phyloP scores from a whole-genome alignment of 2,113 vertebrate genomes.

The Cyanistes caeruleus region DNA sequence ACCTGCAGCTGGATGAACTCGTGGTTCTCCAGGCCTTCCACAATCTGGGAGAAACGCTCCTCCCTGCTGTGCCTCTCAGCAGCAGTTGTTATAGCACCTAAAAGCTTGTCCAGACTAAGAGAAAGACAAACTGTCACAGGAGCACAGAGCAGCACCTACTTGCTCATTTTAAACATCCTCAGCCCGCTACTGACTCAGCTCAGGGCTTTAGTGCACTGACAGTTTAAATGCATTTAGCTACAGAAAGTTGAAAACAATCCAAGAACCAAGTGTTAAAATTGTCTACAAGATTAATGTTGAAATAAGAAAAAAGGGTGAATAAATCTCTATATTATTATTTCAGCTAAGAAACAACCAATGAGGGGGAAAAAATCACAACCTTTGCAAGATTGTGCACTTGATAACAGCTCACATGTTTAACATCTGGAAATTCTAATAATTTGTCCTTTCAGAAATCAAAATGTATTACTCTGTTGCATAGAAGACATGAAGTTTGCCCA shows the following conservation, averaged over 20 bases:
- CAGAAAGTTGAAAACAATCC: not conserved
- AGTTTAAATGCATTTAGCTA: not conserved
- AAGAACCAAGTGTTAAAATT: not conserved
- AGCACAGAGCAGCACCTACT: not conserved
- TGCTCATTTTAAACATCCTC: not conserved
- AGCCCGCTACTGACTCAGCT: not conserved
- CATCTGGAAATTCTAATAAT: not conserved
- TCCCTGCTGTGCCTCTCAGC: slow-evolving; percentile 92
- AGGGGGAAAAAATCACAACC: not conserved
- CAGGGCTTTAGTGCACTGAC: not conserved
- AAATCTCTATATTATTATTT: not conserved
- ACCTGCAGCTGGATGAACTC: slow-evolving; percentile 95
- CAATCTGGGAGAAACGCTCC: slow-evolving; percentile 91
- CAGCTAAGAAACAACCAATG: not conserved
- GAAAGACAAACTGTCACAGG: slow-evolving; percentile 50
- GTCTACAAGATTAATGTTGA: not conserved
- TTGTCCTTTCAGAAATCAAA: not conserved
- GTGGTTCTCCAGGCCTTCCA: slow-evolving; percentile 95
- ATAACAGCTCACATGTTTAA: not conserved
- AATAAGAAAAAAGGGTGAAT: not conserved
- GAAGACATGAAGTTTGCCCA: not conserved
- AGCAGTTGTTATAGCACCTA: slow-evolving; percentile 92
- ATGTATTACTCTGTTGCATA: not conserved
- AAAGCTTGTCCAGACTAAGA: slow-evolving; percentile 90
- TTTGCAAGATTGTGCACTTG: not conserved